phyloP scores from a whole-genome alignment of 2,888 invertebrate genomes.

The Cremastinae sp. region DNA sequence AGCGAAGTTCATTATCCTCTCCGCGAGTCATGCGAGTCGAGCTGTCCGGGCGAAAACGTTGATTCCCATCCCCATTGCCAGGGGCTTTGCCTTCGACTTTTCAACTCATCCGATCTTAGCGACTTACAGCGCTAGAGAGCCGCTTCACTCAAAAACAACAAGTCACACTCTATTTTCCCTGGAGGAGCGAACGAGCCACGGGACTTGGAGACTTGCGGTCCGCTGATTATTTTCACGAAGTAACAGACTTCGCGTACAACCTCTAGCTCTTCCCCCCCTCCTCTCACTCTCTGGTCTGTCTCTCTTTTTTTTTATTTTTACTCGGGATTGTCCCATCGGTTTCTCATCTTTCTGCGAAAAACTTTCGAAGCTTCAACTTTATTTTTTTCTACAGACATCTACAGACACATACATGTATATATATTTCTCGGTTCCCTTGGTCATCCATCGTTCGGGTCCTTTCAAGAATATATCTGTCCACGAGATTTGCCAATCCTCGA shows the following conservation, averaged over 20 bases:
- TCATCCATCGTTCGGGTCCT: not conserved
- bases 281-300: slow-evolving; percentile 24
- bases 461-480: slow-evolving; percentile 6
- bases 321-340: too few relatives aligned
- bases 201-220: slow-evolving; percentile 65
- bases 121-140: slow-evolving; percentile 41
- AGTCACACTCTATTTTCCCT: slow-evolving; percentile 32
- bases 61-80: slow-evolving; percentile 57
- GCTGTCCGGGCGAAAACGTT: slow-evolving; percentile 61
- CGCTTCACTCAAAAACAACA: slow-evolving; percentile 13
- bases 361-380: slow-evolving; percentile 37
- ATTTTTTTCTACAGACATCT: slow-evolving; percentile 3
- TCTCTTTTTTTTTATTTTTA: not conserved
- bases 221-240: slow-evolving; percentile 69
- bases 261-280: slow-evolving; percentile 29
- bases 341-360: slow-evolving; percentile 7
- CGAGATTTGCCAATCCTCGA: slow-evolving; percentile 17
- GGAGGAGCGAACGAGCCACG: slow-evolving; percentile 29
- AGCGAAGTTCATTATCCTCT: too few relatives aligned
- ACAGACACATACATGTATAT: slow-evolving; percentile 1
- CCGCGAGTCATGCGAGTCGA: too few relatives aligned
- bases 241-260: slow-evolving; percentile 53
- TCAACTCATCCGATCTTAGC: slow-evolving; percentile 15
- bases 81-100: slow-evolving; percentile 29
- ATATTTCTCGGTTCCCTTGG: too few relatives aligned